Evolutionary conservation across 30 jellyfish, hydroid and myxozoan genomes (phyloP), one percentile per base, ranked within the genome.

Genomic region (Mastigias papua): DNA sequence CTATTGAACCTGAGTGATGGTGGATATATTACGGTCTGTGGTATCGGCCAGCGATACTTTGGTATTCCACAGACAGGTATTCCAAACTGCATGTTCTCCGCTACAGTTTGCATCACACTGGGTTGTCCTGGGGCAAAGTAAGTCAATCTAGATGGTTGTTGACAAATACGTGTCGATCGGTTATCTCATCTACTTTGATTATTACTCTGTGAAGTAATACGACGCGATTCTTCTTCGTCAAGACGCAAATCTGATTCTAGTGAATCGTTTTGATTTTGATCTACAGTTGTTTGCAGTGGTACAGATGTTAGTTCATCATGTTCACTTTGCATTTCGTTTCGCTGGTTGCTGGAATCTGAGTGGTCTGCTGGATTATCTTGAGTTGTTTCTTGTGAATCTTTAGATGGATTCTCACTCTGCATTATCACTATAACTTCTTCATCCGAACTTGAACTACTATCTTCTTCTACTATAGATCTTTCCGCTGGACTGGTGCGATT

Each of bases 111-210:
- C 62, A 71, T 37, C 29, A 50, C 28, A 27, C 33, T 29, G 21
- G 82, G 65, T 34, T 71, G 82, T 71, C 82, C 66, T 9, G 82
- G 82, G n/a, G 82, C 82, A 37, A 31, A 27, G 22, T 71, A 71
- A 9, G 66, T 31, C 29, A 71, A 27, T 16, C 65, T 10, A 32
- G 62, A 29, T n/a, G 82, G 82, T 32, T 31, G 62, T 31, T 71
- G 82, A 7, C 82, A 50, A 0, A 49, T 23, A 71, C 82, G 66
- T 31, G 65, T 37, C 50, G 82, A 50, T 28, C 64, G 68, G 30
- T 71, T 20, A 3, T 33, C 28, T 10, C 21, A 32, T 31, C 17
- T 23, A 9, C 26, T 71, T 20, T 33, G 82, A 13, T 71, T 50
- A 29, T 71, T 66, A 22, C 5, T 27, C 2, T 11, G 30, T 31